Evolutionary conservation across 2,797 vertebrate species (phyloP), one percentile per base, ranked within the genome.

Genomic region (Molossus alvarezi): DNA sequence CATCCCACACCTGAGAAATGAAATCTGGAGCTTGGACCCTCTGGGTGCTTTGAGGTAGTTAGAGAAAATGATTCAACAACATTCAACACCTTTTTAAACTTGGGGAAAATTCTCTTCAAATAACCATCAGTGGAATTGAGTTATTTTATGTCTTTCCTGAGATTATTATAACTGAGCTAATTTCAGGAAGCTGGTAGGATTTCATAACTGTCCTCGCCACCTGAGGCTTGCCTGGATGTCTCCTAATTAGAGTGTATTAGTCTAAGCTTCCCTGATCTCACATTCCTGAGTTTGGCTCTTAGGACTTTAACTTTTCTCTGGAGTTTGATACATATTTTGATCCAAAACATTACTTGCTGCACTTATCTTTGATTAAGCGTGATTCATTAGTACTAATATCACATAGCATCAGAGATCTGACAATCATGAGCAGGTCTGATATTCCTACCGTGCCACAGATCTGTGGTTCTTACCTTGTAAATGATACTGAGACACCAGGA

Each of bases 321-420:
- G 27, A 37, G n/a, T 57, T 81, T 57, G n/a, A 84, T 51, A 79
- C n/a, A 65, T 67, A 65, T 84, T 41, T 57, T 65, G 20, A 73
- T 41, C 18, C 27, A 13, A 65, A 69, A 21, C 8, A 86, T 64
- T 58, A 85, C 75, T 72, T 67, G 69, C 29, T 86, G 60, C n/a
- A 86, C 67, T 80, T 90, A 72, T 57, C 55, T 94, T 72, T 88
- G 11, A 69, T 57, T 79, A 79, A 92, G 20, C 5, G 55, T 65
- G 23, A 71, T 55, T 95, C 23, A 65, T 55, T 53, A 76, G 81
- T 71, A 73, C 7, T 65, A 72, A 73, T 5, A 65, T 73, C 23
- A 90, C 75, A 79, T 69, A 85, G 67, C 4, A 67, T 75, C 48
- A 93, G 88, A 86, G 53, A 95, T 27, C 62, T 88, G 41, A 37